Conservation (phyloP, 2,113 vertebrate genomes). For the Aphelocoma coerulescens region DNA sequence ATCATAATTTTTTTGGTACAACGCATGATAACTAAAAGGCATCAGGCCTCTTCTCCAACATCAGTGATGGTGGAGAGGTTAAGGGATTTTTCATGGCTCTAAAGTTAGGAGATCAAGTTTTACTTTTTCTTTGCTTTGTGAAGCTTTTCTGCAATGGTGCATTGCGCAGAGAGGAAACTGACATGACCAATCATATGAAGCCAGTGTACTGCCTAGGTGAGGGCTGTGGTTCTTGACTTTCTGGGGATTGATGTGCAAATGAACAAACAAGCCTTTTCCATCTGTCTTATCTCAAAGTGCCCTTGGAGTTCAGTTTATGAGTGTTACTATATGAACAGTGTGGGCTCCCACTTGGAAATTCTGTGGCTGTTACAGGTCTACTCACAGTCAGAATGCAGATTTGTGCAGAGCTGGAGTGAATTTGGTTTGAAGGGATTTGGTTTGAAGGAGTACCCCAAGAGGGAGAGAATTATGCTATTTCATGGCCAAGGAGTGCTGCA, state of each 20-base stretch:
- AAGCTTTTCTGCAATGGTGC: neutral
- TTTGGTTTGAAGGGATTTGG: neutral
- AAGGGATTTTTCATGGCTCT: neutral
- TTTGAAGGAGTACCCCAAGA: neutral
- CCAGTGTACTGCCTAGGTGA: rapidly evolving
- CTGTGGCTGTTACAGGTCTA: neutral
- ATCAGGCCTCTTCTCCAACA: neutral
- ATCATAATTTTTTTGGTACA: neutral
- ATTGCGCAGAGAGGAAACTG: neutral
- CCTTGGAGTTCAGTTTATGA: neutral
- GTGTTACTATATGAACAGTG: neutral
- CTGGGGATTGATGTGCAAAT: neutral
- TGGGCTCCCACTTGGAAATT: neutral
- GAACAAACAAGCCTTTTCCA: neutral
- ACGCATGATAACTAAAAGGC: rapidly evolving
- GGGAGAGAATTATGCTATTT: neutral
- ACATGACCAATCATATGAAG: neutral
- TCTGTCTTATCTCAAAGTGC: neutral
- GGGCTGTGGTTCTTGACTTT: neutral
- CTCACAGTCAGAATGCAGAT: neutral
- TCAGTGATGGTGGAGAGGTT: neutral
- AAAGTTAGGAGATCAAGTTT: neutral
- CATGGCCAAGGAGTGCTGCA: neutral
- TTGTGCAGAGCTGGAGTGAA: neutral
- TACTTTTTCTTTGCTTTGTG: neutral